phyloP scores from a whole-genome alignment of 2,888 invertebrate species.

The Eumacrocentrus americanus region DNA sequence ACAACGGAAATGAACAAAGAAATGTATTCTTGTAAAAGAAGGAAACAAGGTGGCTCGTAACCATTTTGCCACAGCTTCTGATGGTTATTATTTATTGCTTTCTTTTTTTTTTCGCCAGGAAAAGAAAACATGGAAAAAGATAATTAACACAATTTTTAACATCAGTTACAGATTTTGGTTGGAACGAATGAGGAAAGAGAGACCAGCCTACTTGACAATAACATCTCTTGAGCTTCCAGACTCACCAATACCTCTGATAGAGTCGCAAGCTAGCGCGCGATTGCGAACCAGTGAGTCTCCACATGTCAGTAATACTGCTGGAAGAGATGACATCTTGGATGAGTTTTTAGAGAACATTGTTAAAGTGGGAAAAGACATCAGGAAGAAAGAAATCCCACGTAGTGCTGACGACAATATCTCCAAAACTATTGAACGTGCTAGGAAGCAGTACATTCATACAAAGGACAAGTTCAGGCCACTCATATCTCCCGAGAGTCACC shows the following conservation, averaged over 20 bases:
- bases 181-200: conserved; percentile 48
- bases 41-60: too few relatives aligned
- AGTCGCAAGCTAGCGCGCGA: conserved; percentile 49
- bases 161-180: conserved; percentile 54
- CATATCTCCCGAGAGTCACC: conserved; percentile 46
- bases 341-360: conserved; percentile 47
- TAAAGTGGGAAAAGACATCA: conserved; percentile 33
- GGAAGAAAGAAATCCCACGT: conserved; percentile 12
- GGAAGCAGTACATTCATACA: conserved; percentile 35
- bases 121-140: neutral
- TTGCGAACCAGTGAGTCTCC: conserved; percentile 36
- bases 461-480: conserved; percentile 42
- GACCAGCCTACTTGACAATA: conserved; percentile 53
- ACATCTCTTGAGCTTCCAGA: conserved; percentile 55
- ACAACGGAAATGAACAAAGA: conserved; percentile 16
- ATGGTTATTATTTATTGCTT: too few relatives aligned
- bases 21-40: conserved; percentile 24
- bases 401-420: conserved; percentile 23
- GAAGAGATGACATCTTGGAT: conserved; percentile 45
- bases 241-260: conserved; percentile 53
- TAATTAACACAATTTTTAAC: neutral
- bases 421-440: conserved; percentile 18
- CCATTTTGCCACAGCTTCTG: too few relatives aligned
- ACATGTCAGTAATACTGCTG: conserved; percentile 29
- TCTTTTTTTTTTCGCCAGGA: too few relatives aligned